phyloP scores from a whole-genome alignment of 2,888 invertebrate genomes.

The Dicyrtoma fusca region DNA sequence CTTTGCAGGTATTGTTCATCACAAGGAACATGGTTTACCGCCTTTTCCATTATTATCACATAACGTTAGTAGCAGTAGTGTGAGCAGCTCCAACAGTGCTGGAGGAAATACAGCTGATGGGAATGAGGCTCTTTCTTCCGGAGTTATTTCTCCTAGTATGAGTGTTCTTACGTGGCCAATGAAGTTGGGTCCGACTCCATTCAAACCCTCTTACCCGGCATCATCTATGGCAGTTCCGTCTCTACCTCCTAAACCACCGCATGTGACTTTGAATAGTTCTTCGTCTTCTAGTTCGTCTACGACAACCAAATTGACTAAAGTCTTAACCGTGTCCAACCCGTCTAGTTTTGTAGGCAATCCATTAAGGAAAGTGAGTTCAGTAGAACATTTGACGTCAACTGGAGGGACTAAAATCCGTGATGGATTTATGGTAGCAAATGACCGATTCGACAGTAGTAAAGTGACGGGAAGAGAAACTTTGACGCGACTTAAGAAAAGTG shows the following conservation, averaged over 20 bases:
- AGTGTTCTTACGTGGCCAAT: conserved; percentile 49
- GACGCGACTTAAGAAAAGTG: conserved; percentile 61
- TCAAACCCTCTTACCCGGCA: conserved; percentile 49
- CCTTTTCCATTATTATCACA: conserved; percentile 46
- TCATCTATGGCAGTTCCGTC: conserved; percentile 26
- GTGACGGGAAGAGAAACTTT: conserved; percentile 59
- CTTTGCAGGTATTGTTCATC: conserved; percentile 53
- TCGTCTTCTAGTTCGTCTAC: conserved; percentile 13
- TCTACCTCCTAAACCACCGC: conserved; percentile 35
- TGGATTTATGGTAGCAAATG: conserved; percentile 23
- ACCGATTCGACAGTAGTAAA: conserved; percentile 52
- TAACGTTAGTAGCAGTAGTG: conserved; percentile 55
- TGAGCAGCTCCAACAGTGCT: conserved; percentile 54
- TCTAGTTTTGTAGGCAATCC: conserved; percentile 8
- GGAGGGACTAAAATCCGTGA: conserved; percentile 15
- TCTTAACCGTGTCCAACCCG: not conserved
- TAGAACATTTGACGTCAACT: conserved; percentile 41
- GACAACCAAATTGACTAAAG: conserved; percentile 21
- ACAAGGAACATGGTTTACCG: conserved; percentile 49
- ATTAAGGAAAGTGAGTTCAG: conserved; percentile 49
- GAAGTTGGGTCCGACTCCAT: conserved; percentile 52
- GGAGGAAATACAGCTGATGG: conserved; percentile 33
- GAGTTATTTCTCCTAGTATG: conserved; percentile 27
- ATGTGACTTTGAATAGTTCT: conserved; percentile 2
- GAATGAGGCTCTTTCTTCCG: conserved; percentile 24